Percentiles rank a stretch among this genome's conserved stretches.
Evolutionary conservation across 2,888 invertebrate species (phyloP).

Genomic region (Ormyrus nitidulus): DNA sequence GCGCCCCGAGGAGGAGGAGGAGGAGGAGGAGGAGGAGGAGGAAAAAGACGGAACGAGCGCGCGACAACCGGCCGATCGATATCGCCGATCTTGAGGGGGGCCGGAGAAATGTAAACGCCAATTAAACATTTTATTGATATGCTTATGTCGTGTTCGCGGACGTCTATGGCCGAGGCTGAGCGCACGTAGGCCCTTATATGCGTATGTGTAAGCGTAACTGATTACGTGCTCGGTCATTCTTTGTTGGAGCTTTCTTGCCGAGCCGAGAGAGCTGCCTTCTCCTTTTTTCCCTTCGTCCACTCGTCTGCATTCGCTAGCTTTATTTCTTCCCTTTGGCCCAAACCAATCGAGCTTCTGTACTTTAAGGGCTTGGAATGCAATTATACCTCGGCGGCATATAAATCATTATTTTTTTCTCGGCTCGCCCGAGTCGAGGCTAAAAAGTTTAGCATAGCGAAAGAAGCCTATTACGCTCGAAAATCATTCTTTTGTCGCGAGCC

Average conservation of each 20-base stretch:
- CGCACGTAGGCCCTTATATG: not conserved
- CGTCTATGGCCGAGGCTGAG: constrained; percentile 14
- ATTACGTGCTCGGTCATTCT: constrained; percentile 21
- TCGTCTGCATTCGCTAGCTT: not conserved
- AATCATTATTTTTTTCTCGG: not conserved
- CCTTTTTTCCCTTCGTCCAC: not conserved
- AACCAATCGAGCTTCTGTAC: not conserved
- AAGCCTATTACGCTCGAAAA: too few relatives aligned
- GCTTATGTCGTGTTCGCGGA: constrained; percentile 66
- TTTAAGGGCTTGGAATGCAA: not conserved
- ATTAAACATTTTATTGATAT: constrained; percentile 74
- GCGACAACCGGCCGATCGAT: constrained; percentile 61
- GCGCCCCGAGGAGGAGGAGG: not conserved
- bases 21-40: not conserved
- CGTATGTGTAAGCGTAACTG: constrained; percentile 5
- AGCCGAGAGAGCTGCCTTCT: not conserved
- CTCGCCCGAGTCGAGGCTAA: too few relatives aligned
- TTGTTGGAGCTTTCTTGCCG: not conserved
- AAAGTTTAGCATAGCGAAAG: too few relatives aligned
- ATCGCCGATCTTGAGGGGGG: constrained; percentile 64
- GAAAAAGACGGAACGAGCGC: not conserved
- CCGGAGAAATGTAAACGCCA: constrained; percentile 74
- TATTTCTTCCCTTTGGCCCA: not conserved
- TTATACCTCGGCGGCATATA: not conserved
- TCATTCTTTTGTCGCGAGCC: too few relatives aligned